phyloP scores from a whole-genome alignment of 1,140 invertebrate genomes.

The Philotrypesis tridentata region DNA sequence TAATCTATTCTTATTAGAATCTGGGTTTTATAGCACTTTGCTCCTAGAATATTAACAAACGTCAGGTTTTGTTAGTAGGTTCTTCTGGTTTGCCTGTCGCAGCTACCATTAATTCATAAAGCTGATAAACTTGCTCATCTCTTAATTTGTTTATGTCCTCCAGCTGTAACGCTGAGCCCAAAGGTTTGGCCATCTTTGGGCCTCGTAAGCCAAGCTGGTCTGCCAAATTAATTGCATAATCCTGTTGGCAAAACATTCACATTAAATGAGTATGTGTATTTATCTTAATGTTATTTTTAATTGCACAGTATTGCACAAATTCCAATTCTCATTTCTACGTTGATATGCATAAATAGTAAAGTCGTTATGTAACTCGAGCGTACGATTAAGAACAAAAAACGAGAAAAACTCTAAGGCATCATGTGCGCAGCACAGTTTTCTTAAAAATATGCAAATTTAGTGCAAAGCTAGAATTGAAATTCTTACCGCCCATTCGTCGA shows the following conservation, averaged over 20 bases:
- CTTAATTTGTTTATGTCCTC: constrained; percentile 82
- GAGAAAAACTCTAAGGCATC: too few relatives aligned
- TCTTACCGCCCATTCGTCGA: constrained; percentile 92
- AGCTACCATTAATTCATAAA: constrained; percentile 88
- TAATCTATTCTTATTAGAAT: not conserved
- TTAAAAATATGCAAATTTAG: too few relatives aligned
- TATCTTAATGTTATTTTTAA: not conserved
- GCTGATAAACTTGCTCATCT: constrained; percentile 86
- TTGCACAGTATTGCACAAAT: not conserved
- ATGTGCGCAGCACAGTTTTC: too few relatives aligned
- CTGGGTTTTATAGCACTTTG: not conserved
- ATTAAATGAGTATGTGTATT: not conserved
- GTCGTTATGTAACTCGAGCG: not conserved
- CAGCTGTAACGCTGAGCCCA: constrained; percentile 78
- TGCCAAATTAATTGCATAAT: constrained; percentile 83
- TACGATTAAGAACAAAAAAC: too few relatives aligned
- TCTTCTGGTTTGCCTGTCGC: constrained; percentile 67
- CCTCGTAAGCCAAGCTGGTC: constrained; percentile 81
- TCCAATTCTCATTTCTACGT: not conserved
- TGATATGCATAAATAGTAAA: constrained; percentile 19
- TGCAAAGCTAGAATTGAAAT: not conserved
- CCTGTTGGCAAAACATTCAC: constrained; percentile 72
- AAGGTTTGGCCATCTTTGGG: constrained; percentile 72
- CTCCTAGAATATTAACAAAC: constrained; percentile 3
- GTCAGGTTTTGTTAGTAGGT: constrained; percentile 28